A percentile compares a stretch with the other conserved stretches of the same genome.
phyloP scores from a whole-genome alignment of 2,888 invertebrate species.

The Clostera curtula region DNA sequence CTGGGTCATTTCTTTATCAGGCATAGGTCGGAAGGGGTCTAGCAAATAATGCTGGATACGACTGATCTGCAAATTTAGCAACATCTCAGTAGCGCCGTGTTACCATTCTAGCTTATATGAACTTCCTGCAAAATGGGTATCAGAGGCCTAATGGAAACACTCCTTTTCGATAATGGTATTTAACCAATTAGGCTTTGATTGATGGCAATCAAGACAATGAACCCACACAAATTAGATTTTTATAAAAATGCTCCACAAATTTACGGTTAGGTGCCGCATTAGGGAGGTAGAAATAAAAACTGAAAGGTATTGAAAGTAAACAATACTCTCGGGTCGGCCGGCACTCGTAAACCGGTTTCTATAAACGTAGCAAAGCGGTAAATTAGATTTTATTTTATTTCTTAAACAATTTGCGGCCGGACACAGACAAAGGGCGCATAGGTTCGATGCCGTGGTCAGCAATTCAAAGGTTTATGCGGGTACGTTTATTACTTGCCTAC shows the following conservation, averaged over 20 bases:
- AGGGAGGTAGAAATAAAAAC: constrained; percentile 43
- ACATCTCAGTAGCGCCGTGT: too few species aligned
- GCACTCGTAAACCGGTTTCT: constrained; percentile 61
- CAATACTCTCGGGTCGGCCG: constrained; percentile 51
- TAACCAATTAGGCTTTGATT: too few species aligned
- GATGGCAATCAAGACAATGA: too few species aligned
- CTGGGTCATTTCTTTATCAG: too few species aligned
- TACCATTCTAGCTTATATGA: too few species aligned
- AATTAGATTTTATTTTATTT: constrained; percentile 74
- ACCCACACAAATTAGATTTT: constrained; percentile 6
- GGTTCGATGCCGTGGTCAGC: constrained; percentile 69
- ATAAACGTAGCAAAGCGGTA: constrained; percentile 68
- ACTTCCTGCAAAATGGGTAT: too few species aligned
- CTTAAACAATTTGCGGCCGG: constrained; percentile 70
- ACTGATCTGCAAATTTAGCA: too few species aligned
- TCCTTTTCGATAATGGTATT: too few species aligned
- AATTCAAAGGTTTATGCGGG: constrained; percentile 73
- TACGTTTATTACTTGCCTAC: constrained; percentile 66
- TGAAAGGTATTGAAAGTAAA: constrained; percentile 52
- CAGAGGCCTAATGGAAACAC: too few species aligned
- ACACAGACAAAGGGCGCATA: constrained; percentile 65
- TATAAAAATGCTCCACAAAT: constrained; percentile 8
- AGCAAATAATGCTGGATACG: too few species aligned
- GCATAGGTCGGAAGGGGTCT: too few species aligned
- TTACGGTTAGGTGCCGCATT: constrained; percentile 33